Base-by-base conservation (phyloP, 2,888 invertebrate species). In the Phalera bucephala region DNA sequence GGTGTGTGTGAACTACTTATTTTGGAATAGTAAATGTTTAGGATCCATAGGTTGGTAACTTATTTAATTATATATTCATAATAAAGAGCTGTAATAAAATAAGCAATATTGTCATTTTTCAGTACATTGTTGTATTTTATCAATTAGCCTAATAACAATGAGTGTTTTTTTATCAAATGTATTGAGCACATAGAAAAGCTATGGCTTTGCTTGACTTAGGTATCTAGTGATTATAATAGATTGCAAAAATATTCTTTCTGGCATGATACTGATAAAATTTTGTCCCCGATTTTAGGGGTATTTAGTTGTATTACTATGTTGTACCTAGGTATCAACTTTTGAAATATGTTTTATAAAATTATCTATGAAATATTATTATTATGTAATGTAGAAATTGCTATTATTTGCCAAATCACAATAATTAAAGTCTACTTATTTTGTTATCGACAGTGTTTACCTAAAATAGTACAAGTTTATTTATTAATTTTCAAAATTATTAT, bases 391-490 rank as follows among this genome's bases (percentile, higher is more conserved):
- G 25, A 46, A 41, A 55, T 35, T 45, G 38, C 41, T 45, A 47
- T 47, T 45, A 36, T 48, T 42, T 45, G 26, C 47, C 23, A 34
- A 40, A 35, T 42, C 37, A 44, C 32, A 36, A 34, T 46, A 34
- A 45, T 36, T 50, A 17, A 23, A 23, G 6, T 11, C 19, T 32
- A 27, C 17, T 40, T 38, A 37, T 31, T 31, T 43, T 41, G 33
- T 45, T 5, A 26, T 27, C 32, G 63, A 57, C 48, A 56, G 49
- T 70, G 66, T 70, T 70, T 67, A 71, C 66, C 60, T 64, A 62
- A 57, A 55, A 65, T 67, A 71, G 67, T 72, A 71, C 69, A 71
- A 72, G 62, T 62, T 59, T 64, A 64, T 65, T 60, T 36, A 45
- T 50, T 38, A 32, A 35, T 52, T 46, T 43, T 47, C 57, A 35